These are phyloP conservation scores for Diplodus puntazzo DNA, from an alignment of 2,797 vertebrate genomes.

Conservation along the genomic window DNA sequence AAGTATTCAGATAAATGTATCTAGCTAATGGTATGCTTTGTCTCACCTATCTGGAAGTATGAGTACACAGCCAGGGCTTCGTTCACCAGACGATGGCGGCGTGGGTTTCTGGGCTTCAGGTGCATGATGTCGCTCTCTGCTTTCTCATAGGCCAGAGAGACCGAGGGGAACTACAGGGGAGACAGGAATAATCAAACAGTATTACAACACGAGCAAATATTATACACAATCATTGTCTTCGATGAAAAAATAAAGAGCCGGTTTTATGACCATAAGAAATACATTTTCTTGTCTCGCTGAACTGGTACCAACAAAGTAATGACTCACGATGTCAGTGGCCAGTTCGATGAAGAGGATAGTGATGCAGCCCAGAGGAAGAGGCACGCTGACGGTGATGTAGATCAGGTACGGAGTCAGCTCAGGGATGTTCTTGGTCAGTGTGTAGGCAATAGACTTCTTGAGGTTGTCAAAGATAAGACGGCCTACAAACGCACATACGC, in stretches of 20 bases:
- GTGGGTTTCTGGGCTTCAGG: conserved; percentile 90
- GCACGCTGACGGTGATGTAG: conserved; percentile 92
- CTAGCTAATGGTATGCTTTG: not conserved
- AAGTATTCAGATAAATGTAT: not conserved
- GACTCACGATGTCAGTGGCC: conserved; percentile 92
- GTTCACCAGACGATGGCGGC: conserved; percentile 88
- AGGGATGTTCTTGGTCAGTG: conserved; percentile 92
- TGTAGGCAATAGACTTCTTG: conserved; percentile 94
- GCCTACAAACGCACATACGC: conserved; percentile 69
- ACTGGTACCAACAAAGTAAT: not conserved
- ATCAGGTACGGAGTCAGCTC: conserved; percentile 92
- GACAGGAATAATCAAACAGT: not conserved
- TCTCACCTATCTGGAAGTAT: conserved; percentile 91
- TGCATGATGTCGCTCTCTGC: conserved; percentile 94
- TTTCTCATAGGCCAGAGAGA: conserved; percentile 91
- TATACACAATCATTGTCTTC: too few species aligned
- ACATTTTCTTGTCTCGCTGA: not conserved
- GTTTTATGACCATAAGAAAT: too few species aligned
- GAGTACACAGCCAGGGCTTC: conserved; percentile 90
- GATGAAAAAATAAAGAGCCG: too few species aligned
- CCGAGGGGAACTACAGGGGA: conserved; percentile 87
- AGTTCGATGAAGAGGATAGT: conserved; percentile 95
- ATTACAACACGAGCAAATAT: not conserved
- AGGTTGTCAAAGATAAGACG: conserved; percentile 93
- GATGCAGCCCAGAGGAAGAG: conserved; percentile 92